Conservation (phyloP, 2,888 invertebrate species). For the Arctia plantaginis region DNA sequence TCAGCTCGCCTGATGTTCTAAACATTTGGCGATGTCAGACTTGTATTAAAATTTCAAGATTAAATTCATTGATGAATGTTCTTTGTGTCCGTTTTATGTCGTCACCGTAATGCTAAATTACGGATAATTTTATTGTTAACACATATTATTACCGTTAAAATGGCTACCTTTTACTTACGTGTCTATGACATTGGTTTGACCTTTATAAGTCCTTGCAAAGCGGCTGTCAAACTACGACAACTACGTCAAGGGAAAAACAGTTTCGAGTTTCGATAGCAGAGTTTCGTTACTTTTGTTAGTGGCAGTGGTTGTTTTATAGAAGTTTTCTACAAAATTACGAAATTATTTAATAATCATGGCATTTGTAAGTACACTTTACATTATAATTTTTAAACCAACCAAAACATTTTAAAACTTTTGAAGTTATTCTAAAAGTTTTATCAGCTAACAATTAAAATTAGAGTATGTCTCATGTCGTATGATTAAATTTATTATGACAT, state of each 20-base stretch:
- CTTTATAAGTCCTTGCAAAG: conserved; percentile 70
- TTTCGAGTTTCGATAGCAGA: neutral
- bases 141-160: conserved; percentile 49
- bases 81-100: too few relatives aligned
- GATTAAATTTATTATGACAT: conserved; percentile 6
- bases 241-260: conserved; percentile 37
- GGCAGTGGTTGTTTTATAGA: conserved; percentile 27
- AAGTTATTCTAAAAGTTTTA: conserved; percentile 1
- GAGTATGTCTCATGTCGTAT: conserved; percentile 3
- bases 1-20: conserved; percentile 18
- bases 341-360: conserved; percentile 54
- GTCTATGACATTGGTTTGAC: conserved; percentile 79
- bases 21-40: conserved; percentile 32
- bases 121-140: conserved; percentile 15
- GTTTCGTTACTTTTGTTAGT: conserved; percentile 12
- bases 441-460: neutral
- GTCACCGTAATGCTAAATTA: conserved; percentile 6
- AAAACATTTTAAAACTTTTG: neutral
- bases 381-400: conserved; percentile 9
- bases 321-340: neutral
- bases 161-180: conserved; percentile 47
- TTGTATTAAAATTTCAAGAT: neutral
- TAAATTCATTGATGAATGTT: neutral
- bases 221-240: conserved; percentile 70
- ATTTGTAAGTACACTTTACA: conserved; percentile 62